Evolutionary conservation across 2,888 invertebrate species (phyloP), one percentile per base, ranked within the genome.

Genomic region (Eubasilissa splendida): DNA sequence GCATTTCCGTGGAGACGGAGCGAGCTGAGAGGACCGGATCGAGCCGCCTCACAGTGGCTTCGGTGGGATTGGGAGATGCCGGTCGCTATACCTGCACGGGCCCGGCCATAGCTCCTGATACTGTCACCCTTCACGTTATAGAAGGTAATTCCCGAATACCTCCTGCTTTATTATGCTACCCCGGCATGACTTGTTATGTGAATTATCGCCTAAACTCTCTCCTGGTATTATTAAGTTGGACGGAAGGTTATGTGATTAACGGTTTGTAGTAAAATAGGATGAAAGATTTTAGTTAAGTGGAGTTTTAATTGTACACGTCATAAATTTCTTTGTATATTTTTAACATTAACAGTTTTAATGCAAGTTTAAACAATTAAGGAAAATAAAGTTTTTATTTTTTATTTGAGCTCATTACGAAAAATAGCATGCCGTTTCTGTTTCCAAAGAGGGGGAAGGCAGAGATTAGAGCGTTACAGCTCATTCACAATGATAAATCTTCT

Each of bases 1-100:
- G 93, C 80, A 91, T 93, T 86, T 92, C 92, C 84, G 91, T 94
- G 85, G 92, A 93, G 86, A 92, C 93, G 83, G 92, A 92, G 87
- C 92, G 92, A 83, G 91, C 92, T 85, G 89, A 92, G 85, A 89
- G 90, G 76, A 89, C 90, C 84, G 91, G 92, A 76, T 89, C 91
- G 83, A 93, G 93, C 87, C 91, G 91, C 85, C 88, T 93, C 84
- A 92, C 92, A 86, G 90, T 95, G 86, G 88, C 92, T 85, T 87
- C 90, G 85, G 92, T 93, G 86, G 89, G 90, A 84, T 85, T 88
- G 83, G 86, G 87, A 85, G 93, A 92, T 86, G 88, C 90, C 77
- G 91, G 92, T 31, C 87, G 91, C 85, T 93, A 93, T 87, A 90
- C 91, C 79, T 94, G 93, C 86, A 88, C 90, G 84, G 91, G 92